These are phyloP conservation scores for Aurelia sp. DNA, from an alignment of 30 jellyfish, hydroid and myxozoan genomes.

Conservation along the genomic window DNA sequence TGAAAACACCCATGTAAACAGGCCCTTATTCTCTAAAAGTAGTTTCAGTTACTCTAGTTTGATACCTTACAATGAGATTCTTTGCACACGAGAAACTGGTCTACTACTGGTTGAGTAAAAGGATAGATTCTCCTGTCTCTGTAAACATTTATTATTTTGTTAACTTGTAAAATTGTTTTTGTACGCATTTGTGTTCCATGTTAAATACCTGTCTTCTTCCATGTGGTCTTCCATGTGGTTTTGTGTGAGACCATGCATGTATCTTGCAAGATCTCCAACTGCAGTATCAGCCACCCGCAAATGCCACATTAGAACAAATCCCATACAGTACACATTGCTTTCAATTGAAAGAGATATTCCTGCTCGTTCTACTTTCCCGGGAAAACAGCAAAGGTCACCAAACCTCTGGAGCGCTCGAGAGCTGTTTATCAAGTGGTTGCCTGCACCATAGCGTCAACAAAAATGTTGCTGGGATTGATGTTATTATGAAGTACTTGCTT, in stretches of 20 bases:
- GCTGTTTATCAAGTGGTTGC: not conserved
- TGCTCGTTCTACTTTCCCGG: not conserved
- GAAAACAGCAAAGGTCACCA: constrained; percentile 4
- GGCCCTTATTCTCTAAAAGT: no score
- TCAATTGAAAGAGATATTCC: not conserved
- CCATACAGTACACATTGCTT: not conserved
- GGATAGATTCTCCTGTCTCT: no score
- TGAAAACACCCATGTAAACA: no score
- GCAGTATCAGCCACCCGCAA: not conserved
- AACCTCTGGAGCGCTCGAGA: not conserved
- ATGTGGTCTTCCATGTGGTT: not conserved
- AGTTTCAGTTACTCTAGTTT: no score
- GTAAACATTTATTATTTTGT: no score
- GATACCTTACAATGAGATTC: no score
- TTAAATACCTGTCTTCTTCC: no score
- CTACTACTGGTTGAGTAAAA: no score
- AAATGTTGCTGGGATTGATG: constrained; percentile 17
- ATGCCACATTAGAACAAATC: not conserved
- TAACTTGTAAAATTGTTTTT: no score
- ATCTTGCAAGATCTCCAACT: not conserved
- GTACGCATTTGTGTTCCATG: no score
- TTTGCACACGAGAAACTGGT: no score
- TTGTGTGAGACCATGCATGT: not conserved
- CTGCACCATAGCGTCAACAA: constrained; percentile 29
- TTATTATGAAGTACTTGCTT: constrained; percentile 18